Conservation (phyloP, 1,140 invertebrate genomes). For the Nebria ingens region DNA sequence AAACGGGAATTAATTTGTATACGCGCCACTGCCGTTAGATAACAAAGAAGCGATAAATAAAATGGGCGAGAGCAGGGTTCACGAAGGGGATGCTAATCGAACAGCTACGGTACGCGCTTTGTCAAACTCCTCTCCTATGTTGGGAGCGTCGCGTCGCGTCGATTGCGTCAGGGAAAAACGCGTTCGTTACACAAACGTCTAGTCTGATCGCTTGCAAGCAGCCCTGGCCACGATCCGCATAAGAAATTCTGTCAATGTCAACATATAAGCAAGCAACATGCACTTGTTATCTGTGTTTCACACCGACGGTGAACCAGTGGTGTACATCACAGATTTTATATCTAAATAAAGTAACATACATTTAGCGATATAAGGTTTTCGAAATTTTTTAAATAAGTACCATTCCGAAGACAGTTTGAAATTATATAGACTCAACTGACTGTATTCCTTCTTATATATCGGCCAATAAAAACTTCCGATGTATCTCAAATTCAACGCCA, state of each 20-base stretch:
- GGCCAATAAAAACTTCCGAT: too few relatives aligned
- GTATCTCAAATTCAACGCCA: too few relatives aligned
- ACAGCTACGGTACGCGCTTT: too few relatives aligned
- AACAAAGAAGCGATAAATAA: slow-evolving; percentile 9
- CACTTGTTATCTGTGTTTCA: not conserved
- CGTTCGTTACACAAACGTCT: too few relatives aligned
- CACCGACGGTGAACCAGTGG: not conserved
- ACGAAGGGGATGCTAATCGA: not conserved
- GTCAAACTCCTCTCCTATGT: too few relatives aligned
- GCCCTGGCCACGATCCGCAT: slow-evolving; percentile 15
- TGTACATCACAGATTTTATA: not conserved
- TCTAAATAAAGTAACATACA: too few relatives aligned
- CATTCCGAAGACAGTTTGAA: too few relatives aligned
- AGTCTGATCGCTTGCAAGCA: slow-evolving; percentile 13
- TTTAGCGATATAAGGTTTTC: too few relatives aligned
- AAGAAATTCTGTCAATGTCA: slow-evolving; percentile 14
- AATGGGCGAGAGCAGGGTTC: not conserved
- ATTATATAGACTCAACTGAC: too few relatives aligned
- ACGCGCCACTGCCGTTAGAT: slow-evolving; percentile 5
- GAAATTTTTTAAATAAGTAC: too few relatives aligned
- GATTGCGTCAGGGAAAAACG: not conserved
- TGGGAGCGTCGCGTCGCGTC: too few relatives aligned
- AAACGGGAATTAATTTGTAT: slow-evolving; percentile 10
- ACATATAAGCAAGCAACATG: slow-evolving; percentile 7
- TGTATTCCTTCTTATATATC: too few relatives aligned